Percentiles rank a stretch among this genome's conserved stretches.
phyloP scores from a whole-genome alignment of 2,113 vertebrate genomes.

The Chionomys nivalis region DNA sequence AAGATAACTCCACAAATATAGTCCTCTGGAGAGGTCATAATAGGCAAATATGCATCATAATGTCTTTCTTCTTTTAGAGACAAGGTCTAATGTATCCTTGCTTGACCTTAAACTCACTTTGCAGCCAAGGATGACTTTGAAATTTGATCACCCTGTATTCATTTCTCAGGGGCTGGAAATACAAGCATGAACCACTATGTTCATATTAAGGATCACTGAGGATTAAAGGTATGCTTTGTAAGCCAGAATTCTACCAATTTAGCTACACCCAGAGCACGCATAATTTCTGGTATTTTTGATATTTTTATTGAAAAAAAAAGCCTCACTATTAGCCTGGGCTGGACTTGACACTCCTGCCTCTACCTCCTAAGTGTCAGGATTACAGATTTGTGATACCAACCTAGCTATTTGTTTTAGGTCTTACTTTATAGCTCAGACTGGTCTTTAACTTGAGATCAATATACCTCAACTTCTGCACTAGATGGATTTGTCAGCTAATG shows the following conservation, averaged over 20 bases:
- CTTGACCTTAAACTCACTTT: background rate
- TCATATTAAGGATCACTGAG: background rate
- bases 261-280: background rate
- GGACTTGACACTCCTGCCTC: background rate
- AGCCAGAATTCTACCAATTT: background rate
- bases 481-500: too few species aligned
- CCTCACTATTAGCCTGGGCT: too few species aligned
- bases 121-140: background rate
- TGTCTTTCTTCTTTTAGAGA: background rate
- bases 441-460: background rate
- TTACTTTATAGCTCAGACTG: background rate
- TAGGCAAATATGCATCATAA: background rate
- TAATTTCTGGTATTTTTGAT: background rate
- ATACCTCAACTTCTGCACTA: too few species aligned
- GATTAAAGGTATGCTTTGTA: background rate
- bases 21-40: too few species aligned
- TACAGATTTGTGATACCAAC: background rate
- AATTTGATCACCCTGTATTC: too few species aligned
- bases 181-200: background rate
- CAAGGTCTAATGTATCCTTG: background rate
- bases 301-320: too few species aligned
- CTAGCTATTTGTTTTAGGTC: too few species aligned
- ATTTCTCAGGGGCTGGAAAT: background rate
- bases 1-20: background rate
- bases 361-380: background rate